Base-by-base conservation (phyloP, 2,888 invertebrate species). In the Drosophila mayaguana region DNA sequence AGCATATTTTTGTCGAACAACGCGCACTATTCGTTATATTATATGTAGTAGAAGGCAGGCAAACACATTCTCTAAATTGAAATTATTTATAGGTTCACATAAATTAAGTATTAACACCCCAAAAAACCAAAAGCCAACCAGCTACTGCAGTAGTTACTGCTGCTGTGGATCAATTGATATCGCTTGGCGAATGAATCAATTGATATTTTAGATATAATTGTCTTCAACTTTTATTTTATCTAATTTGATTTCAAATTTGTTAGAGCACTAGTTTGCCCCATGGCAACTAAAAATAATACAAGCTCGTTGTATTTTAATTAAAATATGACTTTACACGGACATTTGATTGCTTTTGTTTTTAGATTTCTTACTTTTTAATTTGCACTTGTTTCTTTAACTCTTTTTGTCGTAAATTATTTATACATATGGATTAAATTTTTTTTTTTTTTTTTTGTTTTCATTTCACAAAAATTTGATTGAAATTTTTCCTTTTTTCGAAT, bases 81-180 rank as follows among this genome's bases (percentile, higher is more conserved):
- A 82, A 90, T 89, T 91, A 91, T 91, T 91, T 91, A 90, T 91
- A 90, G 91, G 86, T 86, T 84, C 88, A 89, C 85, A 89, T 84
- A 89, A 88, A 88, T 91, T 88, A 86, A 86, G 81, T 83, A 85
- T 89, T 90, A 80, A 90, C 87, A 84, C 74, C 83, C 70, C 57
- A 63, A 70, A 43, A 36, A 66, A 57, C 9, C n/a, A n/a, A n/a
- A n/a, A n/a, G 32, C 68, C 4, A 53, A 36, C 53, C 53, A 53
- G n/a, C 53, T 53, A 53, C 57, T 42, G 48, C 32, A 67, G 70
- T 62, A 83, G 83, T 83, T 73, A 71, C 40, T 63, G 54, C 36
- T 25, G 5, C 1, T 16, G 20, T 20, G 34, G 16, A 25, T 54
- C 54, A 16, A 51, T 36, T 22, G 5, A 36, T 1, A n/a, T 5